Evolutionary conservation across 2,797 vertebrate species (phyloP).

Genomic region (Neomorphus geoffroyi): DNA sequence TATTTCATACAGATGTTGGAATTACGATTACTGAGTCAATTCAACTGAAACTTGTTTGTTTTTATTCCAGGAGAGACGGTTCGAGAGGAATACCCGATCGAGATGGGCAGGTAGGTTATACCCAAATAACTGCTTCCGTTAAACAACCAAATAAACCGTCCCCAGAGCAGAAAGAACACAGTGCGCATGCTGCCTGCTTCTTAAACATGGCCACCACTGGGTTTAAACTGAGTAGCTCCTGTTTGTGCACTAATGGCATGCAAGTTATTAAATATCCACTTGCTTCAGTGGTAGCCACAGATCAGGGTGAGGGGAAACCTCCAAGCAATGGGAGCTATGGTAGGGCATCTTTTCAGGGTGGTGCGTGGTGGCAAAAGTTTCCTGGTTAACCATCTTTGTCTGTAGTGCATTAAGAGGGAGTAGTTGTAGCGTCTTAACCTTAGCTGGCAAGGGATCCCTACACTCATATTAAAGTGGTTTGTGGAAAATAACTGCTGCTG

Average conservation of each 20-base stretch:
- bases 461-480: not conserved
- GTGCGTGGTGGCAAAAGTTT: not conserved
- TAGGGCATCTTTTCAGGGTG: not conserved
- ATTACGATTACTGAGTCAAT: not conserved
- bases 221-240: not conserved
- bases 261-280: not conserved
- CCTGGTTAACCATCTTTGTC: not conserved
- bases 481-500: not conserved
- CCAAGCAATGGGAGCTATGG: not conserved
- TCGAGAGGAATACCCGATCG: constrained; percentile 81
- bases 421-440: not conserved
- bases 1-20: not conserved
- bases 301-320: not conserved
- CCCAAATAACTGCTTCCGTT: not conserved
- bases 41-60: not conserved
- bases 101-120: constrained; percentile 82
- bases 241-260: not conserved
- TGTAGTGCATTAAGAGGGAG: not conserved
- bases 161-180: not conserved
- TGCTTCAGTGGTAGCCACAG: not conserved
- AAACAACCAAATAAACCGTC: not conserved
- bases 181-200: not conserved
- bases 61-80: constrained; percentile 79
- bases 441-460: not conserved
- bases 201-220: not conserved